A percentile compares a stretch with the other conserved stretches of the same genome.
Conservation (phyloP, 2,888 invertebrate species). For the Branchellion lobata region DNA sequence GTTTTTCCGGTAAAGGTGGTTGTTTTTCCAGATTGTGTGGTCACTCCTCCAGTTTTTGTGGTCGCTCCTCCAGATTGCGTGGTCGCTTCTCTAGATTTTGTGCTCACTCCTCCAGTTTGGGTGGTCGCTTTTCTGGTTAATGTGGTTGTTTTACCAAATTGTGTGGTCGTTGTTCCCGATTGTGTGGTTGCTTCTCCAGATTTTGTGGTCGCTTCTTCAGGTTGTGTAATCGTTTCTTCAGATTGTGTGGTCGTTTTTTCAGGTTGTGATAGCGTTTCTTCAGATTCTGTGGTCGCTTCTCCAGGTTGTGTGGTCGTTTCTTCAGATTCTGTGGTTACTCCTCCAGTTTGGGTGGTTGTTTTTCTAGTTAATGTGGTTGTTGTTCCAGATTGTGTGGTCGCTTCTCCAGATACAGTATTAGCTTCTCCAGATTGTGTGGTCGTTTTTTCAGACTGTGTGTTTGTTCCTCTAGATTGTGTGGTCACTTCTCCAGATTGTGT, state of each 20-base stretch:
- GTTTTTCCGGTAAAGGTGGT: neutral
- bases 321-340: neutral
- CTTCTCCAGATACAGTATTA: neutral
- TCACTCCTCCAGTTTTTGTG: neutral
- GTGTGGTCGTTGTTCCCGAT: neutral
- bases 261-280: neutral
- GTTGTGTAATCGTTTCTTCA: neutral
- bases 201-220: neutral
- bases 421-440: neutral
- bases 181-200: neutral
- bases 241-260: neutral
- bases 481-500: too few relatives aligned
- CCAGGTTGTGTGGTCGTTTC: neutral
- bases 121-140: neutral
- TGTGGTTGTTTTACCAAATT: neutral
- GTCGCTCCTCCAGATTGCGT: neutral
- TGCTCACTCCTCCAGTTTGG: neutral
- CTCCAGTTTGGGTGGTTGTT: neutral
- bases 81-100: neutral
- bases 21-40: neutral
- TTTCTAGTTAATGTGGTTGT: neutral
- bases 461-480: neutral
- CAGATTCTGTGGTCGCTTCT: neutral
- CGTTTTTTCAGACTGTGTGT: neutral
- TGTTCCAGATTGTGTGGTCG: neutral